Evolutionary conservation across 1,140 invertebrate genomes (phyloP), one percentile per base, ranked within the genome.

Genomic region (Berghia stephanieae): DNA sequence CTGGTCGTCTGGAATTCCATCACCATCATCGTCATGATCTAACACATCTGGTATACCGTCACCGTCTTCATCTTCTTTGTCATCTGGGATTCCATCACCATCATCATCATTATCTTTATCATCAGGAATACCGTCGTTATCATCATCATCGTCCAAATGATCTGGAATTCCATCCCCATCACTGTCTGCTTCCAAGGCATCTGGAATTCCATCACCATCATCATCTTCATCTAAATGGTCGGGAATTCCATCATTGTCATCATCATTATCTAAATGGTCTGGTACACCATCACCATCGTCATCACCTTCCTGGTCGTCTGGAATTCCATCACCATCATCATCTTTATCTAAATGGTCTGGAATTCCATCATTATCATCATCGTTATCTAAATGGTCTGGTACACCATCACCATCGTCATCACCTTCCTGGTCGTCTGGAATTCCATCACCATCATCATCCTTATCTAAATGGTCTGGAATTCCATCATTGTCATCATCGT

Each of bases 151-250:
- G 24, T 84, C 71, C 44, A 85, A 63, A 77, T 88, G 84, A 68
- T 85, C 83, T 40, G 84, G 82, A 57, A 87, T 81, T 21, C 85
- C 86, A 66, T 88, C 83, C 78, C 83, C 77, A 66, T 87, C 84
- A 52, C 75, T 69, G 74, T 86, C 83, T 16, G 79, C 75, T 16
- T 83, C 82, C 18, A 82, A 49, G 69, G 80, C 74, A 72, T 86
- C 86, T 24, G 83, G 83, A 40, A 86, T 85, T 27, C 85, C 86
- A 76, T 87, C 82, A 24, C 79, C 80, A 72, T 85, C 81, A 44
- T 79, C 75, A 63, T 87, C 86, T 42, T 82, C 72, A 31, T 85
- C 78, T 27, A 77, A 24, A n/a, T 78, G 36, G 40, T 85, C 84
- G 0, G 82, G 81, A 67, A 85, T 80, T 24, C 85, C 85, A 77